Base-by-base conservation (phyloP, 2,888 invertebrate species). In the Bedellia somnulentella region DNA sequence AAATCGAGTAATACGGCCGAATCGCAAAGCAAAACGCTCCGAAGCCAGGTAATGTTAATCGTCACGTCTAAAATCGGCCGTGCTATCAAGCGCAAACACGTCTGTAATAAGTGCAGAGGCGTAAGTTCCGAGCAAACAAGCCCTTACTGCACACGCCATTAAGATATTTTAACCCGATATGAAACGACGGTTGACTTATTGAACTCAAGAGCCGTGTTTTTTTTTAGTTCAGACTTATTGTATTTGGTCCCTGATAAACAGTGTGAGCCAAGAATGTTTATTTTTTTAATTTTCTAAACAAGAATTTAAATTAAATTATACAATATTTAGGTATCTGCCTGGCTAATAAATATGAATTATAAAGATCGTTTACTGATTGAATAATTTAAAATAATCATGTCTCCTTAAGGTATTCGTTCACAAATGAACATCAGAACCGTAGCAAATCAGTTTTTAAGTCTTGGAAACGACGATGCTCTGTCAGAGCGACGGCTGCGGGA, bases 141-240 rank as follows among this genome's bases (percentile, higher is more conserved):
- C 42, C 51, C 47, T 49, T 50, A 56, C 52, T 52, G 57, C 55
- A 52, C 60, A 55, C 52, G 55, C 59, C 46, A 66, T 63, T 63
- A 57, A 63, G 62, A 64, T 64, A 57, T 56, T 52, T 49, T 39
- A 41, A 40, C 40, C 45, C 37, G 62, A 64, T 63, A 63, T 38
- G 40, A 38, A 36, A 11, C 46, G 35, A 44, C 46, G 42, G 46
- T 46, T 27, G 33, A 47, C 47, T 54, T 46, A 49, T 52, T n/a
- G n/a, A n/a, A n/a, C n/a, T n/a, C n/a, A n/a, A n/a, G n/a, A n/a
- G n/a, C n/a, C n/a, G n/a, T n/a, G n/a, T n/a, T n/a, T n/a, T n/a
- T n/a, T n/a, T n/a, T n/a, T n/a, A n/a, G n/a, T n/a, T n/a, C n/a
- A n/a, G n/a, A n/a, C n/a, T n/a, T n/a, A n/a, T n/a, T n/a, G n/a